A percentile compares a stretch with the other conserved stretches of the same genome.
Evolutionary conservation across 2,888 invertebrate species (phyloP).

Genomic region (Omphaloscelis lunosa): DNA sequence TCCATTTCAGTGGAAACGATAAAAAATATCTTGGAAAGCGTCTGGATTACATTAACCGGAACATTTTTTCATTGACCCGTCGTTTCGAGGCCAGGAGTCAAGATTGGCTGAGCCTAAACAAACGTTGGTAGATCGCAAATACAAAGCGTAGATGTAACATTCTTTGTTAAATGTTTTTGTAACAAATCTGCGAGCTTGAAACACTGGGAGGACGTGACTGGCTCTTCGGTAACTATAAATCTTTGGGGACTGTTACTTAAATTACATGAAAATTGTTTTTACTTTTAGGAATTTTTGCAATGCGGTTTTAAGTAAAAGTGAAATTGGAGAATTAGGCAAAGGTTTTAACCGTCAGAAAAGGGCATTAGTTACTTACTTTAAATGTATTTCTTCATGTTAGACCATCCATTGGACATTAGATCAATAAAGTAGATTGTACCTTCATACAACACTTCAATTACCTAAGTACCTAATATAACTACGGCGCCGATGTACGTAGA

Average conservation of each 20-base stretch:
- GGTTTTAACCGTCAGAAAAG: not conserved
- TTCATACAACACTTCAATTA: not conserved
- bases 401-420: not conserved
- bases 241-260: slow-evolving; percentile 26
- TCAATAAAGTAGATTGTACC: not conserved
- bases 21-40: slow-evolving; percentile 54
- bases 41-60: slow-evolving; percentile 58
- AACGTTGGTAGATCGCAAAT: slow-evolving; percentile 66
- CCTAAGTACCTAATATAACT: not conserved
- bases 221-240: slow-evolving; percentile 52
- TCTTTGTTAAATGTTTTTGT: slow-evolving; percentile 67
- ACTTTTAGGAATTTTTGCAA: not conserved
- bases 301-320: not conserved
- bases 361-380: not conserved
- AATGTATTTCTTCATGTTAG: not conserved
- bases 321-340: not conserved
- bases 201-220: slow-evolving; percentile 56
- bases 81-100: slow-evolving; percentile 62
- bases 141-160: slow-evolving; percentile 63
- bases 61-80: slow-evolving; percentile 68
- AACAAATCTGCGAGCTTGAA: slow-evolving; percentile 53
- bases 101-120: slow-evolving; percentile 71
- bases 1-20: slow-evolving; percentile 46
- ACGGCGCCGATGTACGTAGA: not conserved
- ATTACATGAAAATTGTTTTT: slow-evolving; percentile 43